A percentile compares a stretch with the other conserved stretches of the same genome.
Evolutionary conservation across 2,888 invertebrate species (phyloP).

Genomic region (Troides aeacus): DNA sequence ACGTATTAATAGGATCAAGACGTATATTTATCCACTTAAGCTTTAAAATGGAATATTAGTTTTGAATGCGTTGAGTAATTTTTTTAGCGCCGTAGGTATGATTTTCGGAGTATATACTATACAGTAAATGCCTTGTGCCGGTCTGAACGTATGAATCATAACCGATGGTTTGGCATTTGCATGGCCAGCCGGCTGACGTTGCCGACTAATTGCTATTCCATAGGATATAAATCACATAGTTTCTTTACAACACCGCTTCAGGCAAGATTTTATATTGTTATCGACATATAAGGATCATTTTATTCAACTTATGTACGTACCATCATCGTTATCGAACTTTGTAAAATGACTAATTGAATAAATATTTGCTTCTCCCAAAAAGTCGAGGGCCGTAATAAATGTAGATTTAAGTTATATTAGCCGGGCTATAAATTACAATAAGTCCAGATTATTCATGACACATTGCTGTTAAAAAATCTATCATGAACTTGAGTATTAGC

Average conservation of each 20-base stretch:
- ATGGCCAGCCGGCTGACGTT: slow-evolving; percentile 51
- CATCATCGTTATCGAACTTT: slow-evolving; percentile 3
- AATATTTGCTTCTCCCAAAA: slow-evolving; percentile 16
- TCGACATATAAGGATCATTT: slow-evolving; percentile 23
- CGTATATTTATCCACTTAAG: neutral
- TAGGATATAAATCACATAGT: slow-evolving; percentile 63
- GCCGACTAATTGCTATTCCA: slow-evolving; percentile 65
- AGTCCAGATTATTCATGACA: slow-evolving; percentile 7
- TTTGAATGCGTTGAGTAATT: slow-evolving; percentile 4
- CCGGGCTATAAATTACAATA: slow-evolving; percentile 28
- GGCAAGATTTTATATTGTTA: slow-evolving; percentile 33
- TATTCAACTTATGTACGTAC: neutral
- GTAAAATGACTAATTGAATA: slow-evolving; percentile 17
- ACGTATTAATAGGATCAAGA: neutral
- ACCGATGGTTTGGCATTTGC: slow-evolving; percentile 61
- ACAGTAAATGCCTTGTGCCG: slow-evolving; percentile 41
- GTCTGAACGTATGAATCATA: slow-evolving; percentile 58
- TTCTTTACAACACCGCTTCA: slow-evolving; percentile 34
- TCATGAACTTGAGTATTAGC: neutral
- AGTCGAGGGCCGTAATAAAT: slow-evolving; percentile 26
- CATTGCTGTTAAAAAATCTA: neutral
- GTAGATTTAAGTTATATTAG: slow-evolving; percentile 21
- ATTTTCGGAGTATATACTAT: slow-evolving; percentile 40
- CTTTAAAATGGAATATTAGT: slow-evolving; percentile 5
- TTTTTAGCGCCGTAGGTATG: slow-evolving; percentile 38